Base-by-base conservation (phyloP, 2,113 vertebrate species). In the Neoarius graeffei region DNA sequence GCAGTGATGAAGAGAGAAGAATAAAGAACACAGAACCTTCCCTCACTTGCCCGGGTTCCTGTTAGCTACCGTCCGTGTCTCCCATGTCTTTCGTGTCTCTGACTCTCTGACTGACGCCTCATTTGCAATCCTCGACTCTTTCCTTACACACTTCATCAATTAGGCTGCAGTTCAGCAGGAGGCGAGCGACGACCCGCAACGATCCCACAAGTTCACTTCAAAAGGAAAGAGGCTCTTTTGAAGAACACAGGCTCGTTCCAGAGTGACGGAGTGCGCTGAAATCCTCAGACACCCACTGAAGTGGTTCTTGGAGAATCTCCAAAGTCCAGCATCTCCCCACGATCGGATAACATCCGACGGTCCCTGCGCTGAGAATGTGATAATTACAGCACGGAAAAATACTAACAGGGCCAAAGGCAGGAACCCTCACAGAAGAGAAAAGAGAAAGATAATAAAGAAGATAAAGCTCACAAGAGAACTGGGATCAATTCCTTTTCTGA, bases 141-240 rank as follows among this genome's bases (percentile, higher is more conserved):
- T 64, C 74, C 93, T 92, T 92, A 92, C 93, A 92, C 95, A 96
- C 95, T 94, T 95, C 94, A 96, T 95, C 94, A 94, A 94, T 95
- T 94, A 93, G 91, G 30, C 84, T 67, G 66, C 80, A 87, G 83
- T 88, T 90, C 88, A 93, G 92, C 89, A 91, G 84, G 91, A 83
- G 90, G 90, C 90, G 54, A 88, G 92, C 87, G 90, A 85, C 84
- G 91, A 91, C 90, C 92, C 92, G 91, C 82, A 90, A 92, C 93
- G 91, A 91, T 94, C 92, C 94, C 93, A 91, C 91, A 94, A 92
- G 91, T 94, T 93, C 91, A 95, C 94, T 94, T 95, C 95, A 95
- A 95, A 95, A 92, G 94, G 90, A 80, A 90, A 92, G 91, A 83
- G 92, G 91, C 89, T 93, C 93, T 91, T 95, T 95, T 95, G 94